Percentiles rank a stretch among this genome's conserved stretches.
Evolutionary conservation across 2,113 vertebrate species (phyloP).

Genomic region (Chunga burmeisteri): DNA sequence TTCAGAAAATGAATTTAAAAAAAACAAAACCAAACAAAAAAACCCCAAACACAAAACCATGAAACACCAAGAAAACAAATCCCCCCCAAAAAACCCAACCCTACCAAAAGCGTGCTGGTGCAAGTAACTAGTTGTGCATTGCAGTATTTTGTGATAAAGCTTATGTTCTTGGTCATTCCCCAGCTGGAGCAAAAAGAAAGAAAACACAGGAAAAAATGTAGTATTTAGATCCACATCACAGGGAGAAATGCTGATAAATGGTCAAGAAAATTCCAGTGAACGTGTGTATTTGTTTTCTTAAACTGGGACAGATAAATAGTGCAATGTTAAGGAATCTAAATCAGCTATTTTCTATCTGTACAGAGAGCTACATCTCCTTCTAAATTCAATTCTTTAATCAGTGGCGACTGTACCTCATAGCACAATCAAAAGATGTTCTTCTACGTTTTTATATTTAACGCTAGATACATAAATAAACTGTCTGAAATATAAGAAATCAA

Average conservation of each 20-base stretch:
- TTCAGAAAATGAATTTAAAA: background rate
- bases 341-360: background rate
- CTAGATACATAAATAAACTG: constrained; percentile 6
- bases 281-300: constrained; percentile 37
- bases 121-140: background rate
- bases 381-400: constrained; percentile 2
- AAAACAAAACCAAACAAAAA: background rate
- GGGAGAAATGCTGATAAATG: constrained; percentile 19
- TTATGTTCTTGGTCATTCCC: background rate
- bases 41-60: background rate
- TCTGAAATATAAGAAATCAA: background rate
- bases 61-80: background rate
- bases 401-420: background rate
- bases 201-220: background rate
- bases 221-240: background rate
- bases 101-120: background rate
- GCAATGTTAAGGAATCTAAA: constrained; percentile 22
- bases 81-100: no score
- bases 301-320: background rate
- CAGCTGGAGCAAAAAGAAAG: background rate
- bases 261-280: constrained; percentile 33
- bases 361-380: background rate
- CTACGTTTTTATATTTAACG: background rate
- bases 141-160: background rate
- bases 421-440: background rate